Evolutionary conservation across 2,888 invertebrate genomes (phyloP).

Genomic region (Odontothrips loti): DNA sequence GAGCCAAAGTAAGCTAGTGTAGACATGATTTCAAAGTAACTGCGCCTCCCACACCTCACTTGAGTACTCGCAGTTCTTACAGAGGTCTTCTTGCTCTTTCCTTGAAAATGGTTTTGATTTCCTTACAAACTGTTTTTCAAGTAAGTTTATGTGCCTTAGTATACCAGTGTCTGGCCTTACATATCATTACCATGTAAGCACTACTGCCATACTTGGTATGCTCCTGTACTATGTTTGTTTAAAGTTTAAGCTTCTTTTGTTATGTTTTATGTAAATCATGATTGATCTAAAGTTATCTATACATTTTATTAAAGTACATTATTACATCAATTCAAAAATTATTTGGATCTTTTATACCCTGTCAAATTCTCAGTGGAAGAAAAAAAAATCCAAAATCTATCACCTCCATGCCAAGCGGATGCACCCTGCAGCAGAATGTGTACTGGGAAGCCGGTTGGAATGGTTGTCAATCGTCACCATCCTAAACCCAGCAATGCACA

Average conservation of each 20-base stretch:
- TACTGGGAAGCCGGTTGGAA: no score
- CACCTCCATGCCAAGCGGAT: not conserved
- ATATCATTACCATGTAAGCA: not conserved
- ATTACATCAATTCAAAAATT: not conserved
- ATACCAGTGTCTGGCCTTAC: slow-evolving; percentile 9
- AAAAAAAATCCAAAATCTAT: not conserved
- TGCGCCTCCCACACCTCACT: not conserved
- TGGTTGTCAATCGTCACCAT: no score
- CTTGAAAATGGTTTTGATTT: not conserved
- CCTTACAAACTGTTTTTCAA: slow-evolving; percentile 16
- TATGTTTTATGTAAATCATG: slow-evolving; percentile 23
- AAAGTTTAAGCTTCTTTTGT: slow-evolving; percentile 14
- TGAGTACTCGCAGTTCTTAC: not conserved
- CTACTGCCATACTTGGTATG: slow-evolving; percentile 22
- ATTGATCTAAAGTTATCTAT: slow-evolving; percentile 20
- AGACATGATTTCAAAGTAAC: not conserved
- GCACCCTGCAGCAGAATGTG: not conserved
- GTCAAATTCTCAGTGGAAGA: not conserved
- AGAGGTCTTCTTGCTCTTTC: not conserved
- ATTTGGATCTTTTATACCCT: not conserved
- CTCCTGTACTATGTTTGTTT: not conserved
- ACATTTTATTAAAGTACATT: slow-evolving; percentile 21
- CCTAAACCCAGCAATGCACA: no score
- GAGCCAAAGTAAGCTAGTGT: slow-evolving; percentile 20
- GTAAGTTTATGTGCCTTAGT: slow-evolving; percentile 11